Conservation (phyloP, 2,797 vertebrate species). For the Pagetopsis macropterus region DNA sequence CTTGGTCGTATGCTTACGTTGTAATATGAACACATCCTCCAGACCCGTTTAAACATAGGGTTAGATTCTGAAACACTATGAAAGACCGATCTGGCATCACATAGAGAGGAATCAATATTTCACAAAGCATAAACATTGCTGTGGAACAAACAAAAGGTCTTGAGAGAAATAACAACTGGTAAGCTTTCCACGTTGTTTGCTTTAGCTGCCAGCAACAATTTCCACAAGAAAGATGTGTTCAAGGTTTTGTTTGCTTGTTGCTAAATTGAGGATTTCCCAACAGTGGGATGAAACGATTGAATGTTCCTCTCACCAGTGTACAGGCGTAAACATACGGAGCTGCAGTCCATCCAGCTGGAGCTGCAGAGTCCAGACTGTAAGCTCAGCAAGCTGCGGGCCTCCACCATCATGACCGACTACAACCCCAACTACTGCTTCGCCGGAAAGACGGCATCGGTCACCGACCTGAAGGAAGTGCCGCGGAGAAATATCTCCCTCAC, state of each 20-base stretch:
- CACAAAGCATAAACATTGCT: constrained; percentile 17
- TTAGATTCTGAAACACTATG: background rate
- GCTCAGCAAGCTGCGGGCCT: constrained; percentile 96
- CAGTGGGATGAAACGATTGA: constrained; percentile 32
- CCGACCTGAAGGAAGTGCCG: constrained; percentile 97
- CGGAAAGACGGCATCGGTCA: constrained; percentile 96
- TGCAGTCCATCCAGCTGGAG: constrained; percentile 98
- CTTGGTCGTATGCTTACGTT: background rate
- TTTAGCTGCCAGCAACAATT: constrained; percentile 41
- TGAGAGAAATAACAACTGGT: constrained; percentile 38
- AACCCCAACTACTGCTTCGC: constrained; percentile 99
- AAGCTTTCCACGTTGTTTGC: constrained; percentile 33
- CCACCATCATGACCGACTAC: constrained; percentile 99
- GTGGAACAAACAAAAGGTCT: constrained; percentile 28
- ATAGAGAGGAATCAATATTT: constrained; percentile 38
- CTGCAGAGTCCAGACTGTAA: constrained; percentile 98
- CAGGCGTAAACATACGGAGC: constrained; percentile 96
- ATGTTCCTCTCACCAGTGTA: constrained; percentile 85
- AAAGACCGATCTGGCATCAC: constrained; percentile 19
- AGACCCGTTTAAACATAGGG: background rate
- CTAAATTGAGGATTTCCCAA: constrained; percentile 32
- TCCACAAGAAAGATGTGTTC: constrained; percentile 29
- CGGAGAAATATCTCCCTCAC: constrained; percentile 95
- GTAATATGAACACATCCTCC: background rate
- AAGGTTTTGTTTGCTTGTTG: constrained; percentile 31